phyloP scores from a whole-genome alignment of 1,140 invertebrate genomes.

The Drosophila neocordata region DNA sequence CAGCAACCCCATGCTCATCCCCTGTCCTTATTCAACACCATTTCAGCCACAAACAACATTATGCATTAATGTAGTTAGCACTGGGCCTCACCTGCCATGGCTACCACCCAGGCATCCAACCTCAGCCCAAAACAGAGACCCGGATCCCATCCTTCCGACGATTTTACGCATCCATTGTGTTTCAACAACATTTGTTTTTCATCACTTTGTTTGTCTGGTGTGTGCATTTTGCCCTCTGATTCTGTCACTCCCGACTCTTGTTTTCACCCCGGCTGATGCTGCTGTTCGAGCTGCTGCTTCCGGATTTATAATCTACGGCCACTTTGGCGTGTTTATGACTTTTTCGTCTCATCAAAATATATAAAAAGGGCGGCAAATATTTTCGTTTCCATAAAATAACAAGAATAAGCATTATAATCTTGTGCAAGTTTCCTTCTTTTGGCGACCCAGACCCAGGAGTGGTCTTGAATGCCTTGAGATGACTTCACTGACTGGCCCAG shows the following conservation, averaged over 20 bases:
- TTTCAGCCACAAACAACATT: slow-evolving; percentile 31
- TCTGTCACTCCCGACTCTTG: background rate
- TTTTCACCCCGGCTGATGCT: background rate
- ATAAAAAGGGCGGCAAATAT: slow-evolving; percentile 53
- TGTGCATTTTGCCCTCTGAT: slow-evolving; percentile 53
- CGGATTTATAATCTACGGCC: slow-evolving; percentile 56
- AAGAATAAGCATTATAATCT: slow-evolving; percentile 12
- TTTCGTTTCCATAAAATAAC: slow-evolving; percentile 46
- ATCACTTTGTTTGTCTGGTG: slow-evolving; percentile 68
- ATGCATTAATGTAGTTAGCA: slow-evolving; percentile 76
- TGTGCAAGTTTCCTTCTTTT: slow-evolving; percentile 21
- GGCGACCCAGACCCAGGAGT: background rate
- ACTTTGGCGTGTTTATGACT: slow-evolving; percentile 66
- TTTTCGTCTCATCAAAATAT: slow-evolving; percentile 38
- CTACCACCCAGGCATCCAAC: background rate
- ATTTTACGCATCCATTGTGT: slow-evolving; percentile 74
- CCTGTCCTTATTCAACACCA: background rate
- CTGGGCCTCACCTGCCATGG: slow-evolving; percentile 51
- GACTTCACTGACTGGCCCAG: slow-evolving; percentile 23
- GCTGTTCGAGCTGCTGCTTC: slow-evolving; percentile 23
- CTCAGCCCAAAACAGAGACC: background rate
- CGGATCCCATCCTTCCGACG: slow-evolving; percentile 18
- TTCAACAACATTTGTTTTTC: slow-evolving; percentile 77
- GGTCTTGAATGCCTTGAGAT: slow-evolving; percentile 27
- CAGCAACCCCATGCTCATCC: background rate